Percentiles rank a stretch among this genome's conserved stretches.
These are phyloP conservation scores for Ruditapes philippinarum DNA, from an alignment of 1,140 invertebrate genomes.

Conservation along the genomic window DNA sequence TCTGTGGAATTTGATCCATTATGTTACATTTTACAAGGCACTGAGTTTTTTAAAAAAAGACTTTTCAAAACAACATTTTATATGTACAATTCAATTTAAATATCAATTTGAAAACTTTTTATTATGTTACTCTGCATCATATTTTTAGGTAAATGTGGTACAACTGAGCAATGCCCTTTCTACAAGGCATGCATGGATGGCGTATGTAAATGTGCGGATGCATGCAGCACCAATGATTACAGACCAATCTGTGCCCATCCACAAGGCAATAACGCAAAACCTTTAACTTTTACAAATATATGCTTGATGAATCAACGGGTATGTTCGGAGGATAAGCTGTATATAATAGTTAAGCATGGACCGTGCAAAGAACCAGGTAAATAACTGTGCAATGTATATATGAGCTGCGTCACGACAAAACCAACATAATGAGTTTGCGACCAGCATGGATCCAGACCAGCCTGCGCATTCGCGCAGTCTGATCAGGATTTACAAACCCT, in stretches of 20 bases:
- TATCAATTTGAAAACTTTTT: no score
- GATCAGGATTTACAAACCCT: no score
- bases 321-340: not conserved
- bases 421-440: no score
- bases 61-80: no score
- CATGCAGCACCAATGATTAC: not conserved
- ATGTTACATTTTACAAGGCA: no score
- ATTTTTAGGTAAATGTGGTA: not conserved
- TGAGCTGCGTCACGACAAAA: no score
- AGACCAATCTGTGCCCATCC: conserved; percentile 17
- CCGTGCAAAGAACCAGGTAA: conserved; percentile 5
- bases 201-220: not conserved
- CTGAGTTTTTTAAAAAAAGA: no score
- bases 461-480: no score
- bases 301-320: not conserved
- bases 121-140: not conserved
- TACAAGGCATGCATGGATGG: not conserved
- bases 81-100: no score
- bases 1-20: no score
- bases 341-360: not conserved
- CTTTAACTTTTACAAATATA: not conserved
- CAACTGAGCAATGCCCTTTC: not conserved
- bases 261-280: not conserved
- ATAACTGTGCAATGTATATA: no score
- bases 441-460: no score